phyloP scores from a whole-genome alignment of 53 echinoderm and acorn worm genomes.

The Zoroaster sp. region DNA sequence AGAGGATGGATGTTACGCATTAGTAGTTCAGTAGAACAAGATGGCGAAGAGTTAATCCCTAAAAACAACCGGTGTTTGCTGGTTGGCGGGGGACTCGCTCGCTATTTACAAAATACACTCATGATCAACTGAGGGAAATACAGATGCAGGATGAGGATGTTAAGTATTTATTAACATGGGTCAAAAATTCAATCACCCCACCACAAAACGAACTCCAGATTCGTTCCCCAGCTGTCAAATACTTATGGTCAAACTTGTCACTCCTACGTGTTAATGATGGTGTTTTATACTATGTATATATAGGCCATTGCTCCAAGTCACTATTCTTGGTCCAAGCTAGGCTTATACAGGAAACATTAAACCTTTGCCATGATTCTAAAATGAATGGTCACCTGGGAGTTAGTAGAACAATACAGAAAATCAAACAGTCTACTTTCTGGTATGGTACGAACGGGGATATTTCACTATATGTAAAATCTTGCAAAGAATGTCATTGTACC shows the following conservation, averaged over 20 bases:
- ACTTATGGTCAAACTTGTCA: not conserved
- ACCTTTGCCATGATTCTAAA: slow-evolving; percentile 3
- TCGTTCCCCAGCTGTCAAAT: not conserved
- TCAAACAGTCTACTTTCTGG: slow-evolving; percentile 13
- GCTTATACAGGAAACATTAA: not conserved
- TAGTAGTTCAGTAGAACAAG: no score
- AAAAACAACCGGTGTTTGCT: not conserved
- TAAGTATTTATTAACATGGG: not conserved
- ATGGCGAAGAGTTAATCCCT: no score
- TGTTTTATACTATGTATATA: not conserved
- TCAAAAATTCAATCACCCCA: not conserved
- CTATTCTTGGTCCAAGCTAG: not conserved
- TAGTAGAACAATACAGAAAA: not conserved
- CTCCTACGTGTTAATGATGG: not conserved
- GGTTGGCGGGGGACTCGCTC: not conserved
- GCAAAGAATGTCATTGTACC: not conserved
- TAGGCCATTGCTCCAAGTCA: not conserved
- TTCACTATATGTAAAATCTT: not conserved
- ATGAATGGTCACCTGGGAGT: slow-evolving; percentile 15
- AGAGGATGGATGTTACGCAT: no score
- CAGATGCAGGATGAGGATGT: not conserved
- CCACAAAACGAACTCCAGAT: not conserved
- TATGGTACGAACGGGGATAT: not conserved
- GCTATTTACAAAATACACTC: not conserved
- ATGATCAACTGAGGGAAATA: not conserved